These are phyloP conservation scores for Rhynchomys soricoides DNA, from an alignment of 2,113 vertebrate species.

Conservation along the genomic window DNA sequence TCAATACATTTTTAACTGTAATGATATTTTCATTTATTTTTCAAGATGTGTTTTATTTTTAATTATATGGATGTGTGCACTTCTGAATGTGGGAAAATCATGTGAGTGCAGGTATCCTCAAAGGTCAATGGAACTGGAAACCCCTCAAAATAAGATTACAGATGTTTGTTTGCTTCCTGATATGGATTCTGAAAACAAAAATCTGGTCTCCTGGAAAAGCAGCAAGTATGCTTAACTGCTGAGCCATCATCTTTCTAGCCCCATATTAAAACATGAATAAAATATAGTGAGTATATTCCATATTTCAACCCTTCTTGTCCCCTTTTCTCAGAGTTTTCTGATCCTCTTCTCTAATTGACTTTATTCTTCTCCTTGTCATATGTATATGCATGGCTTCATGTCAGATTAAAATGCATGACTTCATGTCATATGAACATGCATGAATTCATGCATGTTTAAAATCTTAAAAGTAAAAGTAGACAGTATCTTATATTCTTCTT, in stretches of 20 bases:
- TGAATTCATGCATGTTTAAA: neutral
- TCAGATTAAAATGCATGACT: neutral
- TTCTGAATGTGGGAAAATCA: rapidly evolving
- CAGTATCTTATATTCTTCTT: neutral
- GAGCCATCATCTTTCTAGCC: neutral
- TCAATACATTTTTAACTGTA: neutral
- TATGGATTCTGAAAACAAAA: neutral
- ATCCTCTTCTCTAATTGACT: neutral
- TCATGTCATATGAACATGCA: neutral
- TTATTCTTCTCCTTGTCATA: neutral
- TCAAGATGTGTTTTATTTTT: neutral
- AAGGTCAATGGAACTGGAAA: neutral
- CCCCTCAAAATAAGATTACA: neutral
- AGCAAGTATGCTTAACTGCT: neutral
- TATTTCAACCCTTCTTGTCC: neutral
- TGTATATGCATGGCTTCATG: neutral
- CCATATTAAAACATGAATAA: neutral
- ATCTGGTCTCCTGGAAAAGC: neutral
- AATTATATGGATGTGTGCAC: neutral
- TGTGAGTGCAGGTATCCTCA: neutral
- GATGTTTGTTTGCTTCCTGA: neutral
- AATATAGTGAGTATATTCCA: neutral
- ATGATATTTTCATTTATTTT: neutral
- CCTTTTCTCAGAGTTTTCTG: neutral
- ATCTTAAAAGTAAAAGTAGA: neutral